These are phyloP conservation scores for Tetrapedia diversipes DNA, from an alignment of 2,888 invertebrate genomes.

Conservation along the genomic window DNA sequence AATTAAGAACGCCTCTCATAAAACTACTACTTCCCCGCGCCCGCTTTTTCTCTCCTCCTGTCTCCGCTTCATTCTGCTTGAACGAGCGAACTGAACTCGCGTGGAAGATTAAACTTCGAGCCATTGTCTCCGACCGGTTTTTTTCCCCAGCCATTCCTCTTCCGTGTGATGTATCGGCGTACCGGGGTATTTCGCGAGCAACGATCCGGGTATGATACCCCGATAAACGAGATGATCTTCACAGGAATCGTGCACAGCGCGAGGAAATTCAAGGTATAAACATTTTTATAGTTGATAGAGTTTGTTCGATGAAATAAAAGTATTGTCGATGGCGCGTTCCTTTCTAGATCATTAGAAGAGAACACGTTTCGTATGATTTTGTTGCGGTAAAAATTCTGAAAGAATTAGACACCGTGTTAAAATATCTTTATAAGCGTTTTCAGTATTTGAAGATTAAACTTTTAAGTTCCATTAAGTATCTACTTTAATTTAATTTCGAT, in stretches of 20 bases:
- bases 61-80: background rate
- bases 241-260: background rate
- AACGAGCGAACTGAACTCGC: slow-evolving; percentile 11
- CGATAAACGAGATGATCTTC: slow-evolving; percentile 7
- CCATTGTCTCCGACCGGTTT: slow-evolving; percentile 18
- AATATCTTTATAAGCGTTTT: no score
- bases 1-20: slow-evolving; percentile 61
- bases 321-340: no score
- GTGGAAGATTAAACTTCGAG: slow-evolving; percentile 40
- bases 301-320: no score
- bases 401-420: no score
- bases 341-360: no score
- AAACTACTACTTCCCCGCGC: slow-evolving; percentile 13
- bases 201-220: slow-evolving; percentile 8
- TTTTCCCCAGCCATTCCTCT: background rate
- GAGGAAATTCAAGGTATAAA: no score
- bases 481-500: no score
- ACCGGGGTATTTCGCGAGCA: background rate
- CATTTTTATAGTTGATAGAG: no score
- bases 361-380: no score
- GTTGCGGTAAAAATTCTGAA: no score
- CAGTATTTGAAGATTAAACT: no score
- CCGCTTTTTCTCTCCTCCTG: background rate
- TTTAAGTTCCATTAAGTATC: no score
- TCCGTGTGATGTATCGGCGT: slow-evolving; percentile 8